Evolutionary conservation across 2,113 vertebrate genomes (phyloP).

Genomic region (Sylvia atricapilla): DNA sequence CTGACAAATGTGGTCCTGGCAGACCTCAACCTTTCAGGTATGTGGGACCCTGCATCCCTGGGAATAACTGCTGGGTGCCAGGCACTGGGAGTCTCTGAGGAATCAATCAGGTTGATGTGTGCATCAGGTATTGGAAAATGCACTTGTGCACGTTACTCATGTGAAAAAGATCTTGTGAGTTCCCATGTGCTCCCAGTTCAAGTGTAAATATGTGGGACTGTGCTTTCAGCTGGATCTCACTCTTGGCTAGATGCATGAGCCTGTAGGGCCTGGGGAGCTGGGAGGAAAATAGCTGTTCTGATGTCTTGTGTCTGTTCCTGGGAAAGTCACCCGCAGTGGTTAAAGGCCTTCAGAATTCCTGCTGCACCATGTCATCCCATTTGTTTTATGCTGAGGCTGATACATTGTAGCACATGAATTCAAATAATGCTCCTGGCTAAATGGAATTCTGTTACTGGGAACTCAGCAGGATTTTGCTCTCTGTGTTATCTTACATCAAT

Average conservation of each 20-base stretch:
- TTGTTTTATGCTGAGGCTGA: background rate
- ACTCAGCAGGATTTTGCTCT: background rate
- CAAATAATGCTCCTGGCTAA: background rate
- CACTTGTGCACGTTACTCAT: background rate
- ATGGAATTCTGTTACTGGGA: background rate
- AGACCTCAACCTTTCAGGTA: constrained; percentile 93
- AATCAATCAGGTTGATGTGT: background rate
- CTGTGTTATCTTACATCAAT: background rate
- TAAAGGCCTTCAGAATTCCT: background rate
- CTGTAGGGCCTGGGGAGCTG: background rate
- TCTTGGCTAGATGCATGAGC: background rate
- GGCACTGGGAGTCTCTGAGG: background rate
- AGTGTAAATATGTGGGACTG: background rate
- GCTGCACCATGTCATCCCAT: background rate
- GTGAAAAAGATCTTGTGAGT: background rate
- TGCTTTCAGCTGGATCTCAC: background rate
- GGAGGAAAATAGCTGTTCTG: background rate
- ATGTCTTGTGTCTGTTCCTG: background rate
- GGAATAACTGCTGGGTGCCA: background rate
- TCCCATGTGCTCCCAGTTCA: background rate
- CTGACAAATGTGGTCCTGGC: constrained; percentile 90
- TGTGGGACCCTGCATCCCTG: background rate
- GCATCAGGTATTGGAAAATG: background rate
- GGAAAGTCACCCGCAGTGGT: background rate
- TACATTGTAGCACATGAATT: background rate